Conservation (phyloP, 2,888 invertebrate genomes). For the Tetheella fluctuosa region DNA sequence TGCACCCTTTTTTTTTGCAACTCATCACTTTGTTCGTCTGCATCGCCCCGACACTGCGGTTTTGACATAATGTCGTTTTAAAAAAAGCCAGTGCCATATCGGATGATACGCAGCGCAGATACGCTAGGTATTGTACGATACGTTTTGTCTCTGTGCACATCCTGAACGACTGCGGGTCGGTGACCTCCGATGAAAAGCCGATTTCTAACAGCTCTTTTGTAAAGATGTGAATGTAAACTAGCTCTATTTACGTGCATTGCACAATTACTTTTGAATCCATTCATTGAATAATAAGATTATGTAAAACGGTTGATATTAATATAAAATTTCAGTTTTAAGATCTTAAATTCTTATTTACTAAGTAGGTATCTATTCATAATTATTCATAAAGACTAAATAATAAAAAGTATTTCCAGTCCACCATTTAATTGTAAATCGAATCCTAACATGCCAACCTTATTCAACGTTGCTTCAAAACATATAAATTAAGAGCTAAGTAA, state of each 20-base stretch:
- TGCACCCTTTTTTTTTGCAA: neutral
- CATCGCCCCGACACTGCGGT: constrained; percentile 17
- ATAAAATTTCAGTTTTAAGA: no score
- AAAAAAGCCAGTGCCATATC: constrained; percentile 38
- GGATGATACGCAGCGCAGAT: constrained; percentile 44
- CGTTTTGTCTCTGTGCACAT: constrained; percentile 78
- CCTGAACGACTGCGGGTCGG: constrained; percentile 69
- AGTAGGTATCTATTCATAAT: no score
- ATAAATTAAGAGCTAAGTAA: constrained; percentile 10
- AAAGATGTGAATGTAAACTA: constrained; percentile 58
- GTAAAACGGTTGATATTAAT: neutral
- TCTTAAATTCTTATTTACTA: no score
- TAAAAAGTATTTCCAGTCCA: no score
- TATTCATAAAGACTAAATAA: no score
- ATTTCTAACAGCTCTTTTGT: constrained; percentile 60
- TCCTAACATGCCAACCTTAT: neutral
- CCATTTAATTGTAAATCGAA: neutral
- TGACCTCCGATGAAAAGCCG: constrained; percentile 72
- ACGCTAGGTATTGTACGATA: constrained; percentile 57
- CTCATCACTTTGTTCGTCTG: constrained; percentile 13
- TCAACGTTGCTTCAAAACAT: neutral
- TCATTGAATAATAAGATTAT: constrained; percentile 24
- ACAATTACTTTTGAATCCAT: constrained; percentile 35
- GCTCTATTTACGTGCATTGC: constrained; percentile 32
- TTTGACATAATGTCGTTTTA: constrained; percentile 17